Percentiles rank a stretch among this genome's conserved stretches.
Conservation (phyloP, 2,113 vertebrate genomes). For the Hemicordylus capensis region DNA sequence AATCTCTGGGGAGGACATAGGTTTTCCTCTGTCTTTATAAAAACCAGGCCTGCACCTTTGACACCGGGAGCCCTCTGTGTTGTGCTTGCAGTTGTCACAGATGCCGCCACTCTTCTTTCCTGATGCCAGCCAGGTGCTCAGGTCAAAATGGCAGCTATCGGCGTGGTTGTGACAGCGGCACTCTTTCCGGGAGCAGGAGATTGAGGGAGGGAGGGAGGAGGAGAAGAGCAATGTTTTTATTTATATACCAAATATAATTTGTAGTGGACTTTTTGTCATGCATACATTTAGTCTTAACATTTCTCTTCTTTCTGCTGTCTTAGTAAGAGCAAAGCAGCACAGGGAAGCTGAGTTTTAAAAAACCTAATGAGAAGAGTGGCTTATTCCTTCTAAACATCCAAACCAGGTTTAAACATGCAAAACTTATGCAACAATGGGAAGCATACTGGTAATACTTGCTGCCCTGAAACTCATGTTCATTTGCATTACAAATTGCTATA, state of each 20-base stretch:
- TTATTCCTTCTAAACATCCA: background rate
- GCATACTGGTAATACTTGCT: background rate
- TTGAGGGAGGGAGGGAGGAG: background rate
- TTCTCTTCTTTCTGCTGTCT: background rate
- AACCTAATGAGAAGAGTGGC: background rate
- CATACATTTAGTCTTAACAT: background rate
- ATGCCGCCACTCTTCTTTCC: slow-evolving; percentile 81
- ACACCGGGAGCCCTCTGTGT: slow-evolving; percentile 85
- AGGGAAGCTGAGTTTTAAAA: background rate
- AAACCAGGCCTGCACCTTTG: slow-evolving; percentile 85
- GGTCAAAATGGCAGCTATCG: slow-evolving; percentile 85
- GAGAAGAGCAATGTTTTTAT: background rate
- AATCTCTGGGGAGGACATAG: slow-evolving; percentile 75
- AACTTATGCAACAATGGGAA: background rate
- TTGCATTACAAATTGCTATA: no score
- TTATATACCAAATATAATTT: background rate
- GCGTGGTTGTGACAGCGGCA: slow-evolving; percentile 88
- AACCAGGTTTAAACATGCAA: no score
- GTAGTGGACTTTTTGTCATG: background rate
- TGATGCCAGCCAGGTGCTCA: slow-evolving; percentile 79
- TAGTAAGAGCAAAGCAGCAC: background rate
- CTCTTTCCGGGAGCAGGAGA: slow-evolving; percentile 61
- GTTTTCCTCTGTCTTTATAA: slow-evolving; percentile 74
- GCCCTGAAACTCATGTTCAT: background rate
- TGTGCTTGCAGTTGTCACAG: slow-evolving; percentile 84